phyloP scores from a whole-genome alignment of 2,113 vertebrate species.

The Hirundichthys speculiger region DNA sequence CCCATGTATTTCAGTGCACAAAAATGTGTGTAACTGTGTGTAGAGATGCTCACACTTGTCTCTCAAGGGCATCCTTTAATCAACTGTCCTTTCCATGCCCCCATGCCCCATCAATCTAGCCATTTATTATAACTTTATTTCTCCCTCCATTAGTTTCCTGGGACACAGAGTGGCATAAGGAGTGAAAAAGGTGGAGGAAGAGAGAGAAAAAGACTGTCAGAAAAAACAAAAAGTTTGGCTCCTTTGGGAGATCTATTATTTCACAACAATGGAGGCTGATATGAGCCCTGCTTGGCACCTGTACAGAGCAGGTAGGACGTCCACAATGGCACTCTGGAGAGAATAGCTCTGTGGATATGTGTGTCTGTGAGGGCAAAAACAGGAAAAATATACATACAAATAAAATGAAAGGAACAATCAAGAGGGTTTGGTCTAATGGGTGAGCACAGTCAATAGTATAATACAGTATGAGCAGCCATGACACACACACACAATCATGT shows the following conservation, averaged over 20 bases:
- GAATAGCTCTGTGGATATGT: not conserved
- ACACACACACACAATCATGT: not conserved
- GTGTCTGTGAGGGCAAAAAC: constrained; percentile 10
- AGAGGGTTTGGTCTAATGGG: constrained; percentile 2
- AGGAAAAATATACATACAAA: not conserved
- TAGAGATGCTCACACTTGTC: constrained; percentile 15
- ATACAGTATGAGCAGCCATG: constrained; percentile 5
- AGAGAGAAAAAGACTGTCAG: constrained; percentile 7
- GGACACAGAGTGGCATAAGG: constrained; percentile 59
- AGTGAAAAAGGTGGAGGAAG: not conserved
- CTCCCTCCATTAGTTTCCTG: constrained; percentile 80
- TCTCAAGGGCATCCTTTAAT: constrained; percentile 73
- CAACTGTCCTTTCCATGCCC: constrained; percentile 65
- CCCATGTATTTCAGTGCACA: not conserved
- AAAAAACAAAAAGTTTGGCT: constrained; percentile 70
- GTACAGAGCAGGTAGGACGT: constrained; percentile 57
- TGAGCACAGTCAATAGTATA: constrained; percentile 10
- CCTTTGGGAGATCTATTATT: constrained; percentile 79
- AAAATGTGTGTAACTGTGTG: constrained; percentile 6
- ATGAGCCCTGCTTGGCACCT: constrained; percentile 64
- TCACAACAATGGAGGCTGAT: constrained; percentile 74
- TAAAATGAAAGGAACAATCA: constrained; percentile 4
- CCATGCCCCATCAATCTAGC: constrained; percentile 73
- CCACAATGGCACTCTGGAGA: constrained; percentile 47
- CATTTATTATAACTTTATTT: constrained; percentile 80